Evolutionary conservation across 2,888 invertebrate genomes (phyloP), one percentile per base, ranked within the genome.

Genomic region (Lordiphosa andalusiaca): DNA sequence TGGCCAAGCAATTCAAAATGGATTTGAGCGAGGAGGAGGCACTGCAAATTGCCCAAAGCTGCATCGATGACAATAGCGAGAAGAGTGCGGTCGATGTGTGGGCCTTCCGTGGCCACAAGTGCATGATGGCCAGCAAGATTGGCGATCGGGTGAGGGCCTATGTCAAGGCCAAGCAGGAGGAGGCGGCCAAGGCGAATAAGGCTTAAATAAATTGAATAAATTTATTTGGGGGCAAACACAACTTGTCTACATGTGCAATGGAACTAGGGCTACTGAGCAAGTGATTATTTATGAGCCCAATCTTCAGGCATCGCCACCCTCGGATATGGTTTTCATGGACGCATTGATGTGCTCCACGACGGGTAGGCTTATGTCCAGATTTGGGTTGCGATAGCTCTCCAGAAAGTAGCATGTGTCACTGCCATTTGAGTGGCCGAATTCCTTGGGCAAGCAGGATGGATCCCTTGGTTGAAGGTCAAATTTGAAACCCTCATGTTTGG

Each of bases 361-460:
- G 1, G 93, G 89, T 36, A 92, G 91, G 4, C 90, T 90, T 6
- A 90, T 89, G 50, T 93, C 92, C 35, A 95, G 90, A 5, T 92
- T 91, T 0, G 93, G 93, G 88, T 96, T 94, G 62, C 91, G 91
- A 90, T 95, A 97, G 73, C 92, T 93, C 83, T 93, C 93, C 52
- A 97, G 91, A 89, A 97, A 97, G 90, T 97, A 93, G 88, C 96
- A 96, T 35, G 95, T 96, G 71, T 95, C 96, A 41, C 93, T 92
- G 55, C 93, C 93, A 42, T 64, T 68, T 84, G 94, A 92, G 77
- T 93, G 91, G 41, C 95, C 95, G 90, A 96, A 96, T 81, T 95
- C 96, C 89, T 94, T 94, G 7, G 97, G 97, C 73, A 97, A 92
- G 89, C 93, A 95, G 56, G 93, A 92, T 40, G 93, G 92, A 81